A percentile compares a stretch with the other conserved stretches of the same genome.
Evolutionary conservation across 2,888 invertebrate species (phyloP).

Genomic region (Eupithecia subfuscata): DNA sequence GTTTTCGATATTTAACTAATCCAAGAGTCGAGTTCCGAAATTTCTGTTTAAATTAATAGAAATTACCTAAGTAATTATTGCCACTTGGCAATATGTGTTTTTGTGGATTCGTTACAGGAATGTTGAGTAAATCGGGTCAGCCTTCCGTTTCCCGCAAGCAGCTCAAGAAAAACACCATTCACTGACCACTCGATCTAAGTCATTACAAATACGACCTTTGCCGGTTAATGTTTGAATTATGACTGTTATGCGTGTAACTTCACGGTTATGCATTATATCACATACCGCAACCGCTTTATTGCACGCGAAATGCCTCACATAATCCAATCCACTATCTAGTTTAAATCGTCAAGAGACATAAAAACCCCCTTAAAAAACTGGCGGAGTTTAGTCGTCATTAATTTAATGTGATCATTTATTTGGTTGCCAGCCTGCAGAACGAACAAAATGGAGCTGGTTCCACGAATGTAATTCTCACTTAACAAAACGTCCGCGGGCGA

Average conservation of each 20-base stretch:
- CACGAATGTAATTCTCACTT: constrained; percentile 53
- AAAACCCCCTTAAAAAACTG: constrained; percentile 47
- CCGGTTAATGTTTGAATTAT: constrained; percentile 44
- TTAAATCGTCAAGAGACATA: constrained; percentile 47
- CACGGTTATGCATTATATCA: constrained; percentile 49
- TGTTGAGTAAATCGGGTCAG: constrained; percentile 43
- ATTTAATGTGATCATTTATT: constrained; percentile 49
- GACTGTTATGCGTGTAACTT: constrained; percentile 52
- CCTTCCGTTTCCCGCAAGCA: constrained; percentile 41
- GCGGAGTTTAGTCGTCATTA: constrained; percentile 47
- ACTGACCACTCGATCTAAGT: constrained; percentile 34
- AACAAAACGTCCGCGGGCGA: constrained; percentile 57
- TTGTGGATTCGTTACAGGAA: constrained; percentile 49
- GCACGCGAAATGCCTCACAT: constrained; percentile 47
- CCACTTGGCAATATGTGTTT: not conserved
- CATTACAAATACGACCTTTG: constrained; percentile 44
- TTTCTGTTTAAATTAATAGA: not conserved
- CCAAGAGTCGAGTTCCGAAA: not conserved
- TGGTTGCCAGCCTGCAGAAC: constrained; percentile 43
- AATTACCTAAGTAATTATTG: no score
- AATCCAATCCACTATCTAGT: constrained; percentile 54
- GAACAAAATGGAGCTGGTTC: constrained; percentile 39
- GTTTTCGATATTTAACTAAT: not conserved
- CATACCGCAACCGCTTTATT: constrained; percentile 33
- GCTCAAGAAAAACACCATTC: constrained; percentile 42